Percentiles rank a stretch among this genome's conserved stretches.
Evolutionary conservation across 2,797 vertebrate species (phyloP).

Genomic region (Tamandua tetradactyla): DNA sequence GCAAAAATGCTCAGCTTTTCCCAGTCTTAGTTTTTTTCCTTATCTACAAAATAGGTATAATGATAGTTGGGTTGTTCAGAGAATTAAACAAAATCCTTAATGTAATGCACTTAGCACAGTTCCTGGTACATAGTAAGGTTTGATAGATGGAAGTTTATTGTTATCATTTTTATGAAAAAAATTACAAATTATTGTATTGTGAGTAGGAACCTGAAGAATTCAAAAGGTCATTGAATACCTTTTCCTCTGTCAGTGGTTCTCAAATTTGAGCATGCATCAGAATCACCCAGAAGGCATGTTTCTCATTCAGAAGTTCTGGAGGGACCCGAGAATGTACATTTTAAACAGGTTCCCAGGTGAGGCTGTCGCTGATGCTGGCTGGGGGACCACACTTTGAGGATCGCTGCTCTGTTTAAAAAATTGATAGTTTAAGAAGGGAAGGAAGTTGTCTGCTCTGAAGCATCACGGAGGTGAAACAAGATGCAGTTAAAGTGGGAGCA

Average conservation of each 20-base stretch:
- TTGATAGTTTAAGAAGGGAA: background rate
- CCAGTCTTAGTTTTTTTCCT: background rate
- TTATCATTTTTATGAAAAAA: background rate
- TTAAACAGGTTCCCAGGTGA: background rate
- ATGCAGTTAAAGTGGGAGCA: background rate
- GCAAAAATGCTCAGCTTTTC: background rate
- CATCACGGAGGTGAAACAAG: background rate
- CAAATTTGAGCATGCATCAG: background rate
- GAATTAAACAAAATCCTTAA: background rate
- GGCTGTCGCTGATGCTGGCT: background rate
- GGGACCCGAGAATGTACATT: background rate
- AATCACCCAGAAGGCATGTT: background rate
- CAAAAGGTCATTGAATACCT: background rate
- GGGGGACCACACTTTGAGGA: background rate
- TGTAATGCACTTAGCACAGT: background rate
- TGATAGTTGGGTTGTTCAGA: background rate
- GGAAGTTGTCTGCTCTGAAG: background rate
- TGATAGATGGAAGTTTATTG: background rate
- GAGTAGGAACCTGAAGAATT: background rate
- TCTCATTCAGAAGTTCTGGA: background rate
- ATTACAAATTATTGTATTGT: constrained; percentile 4
- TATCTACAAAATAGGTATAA: background rate
- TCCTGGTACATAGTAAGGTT: background rate
- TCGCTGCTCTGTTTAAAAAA: background rate
- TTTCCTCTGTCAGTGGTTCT: background rate